phyloP scores from a whole-genome alignment of 2,113 vertebrate genomes.

The Colinus virginianus region DNA sequence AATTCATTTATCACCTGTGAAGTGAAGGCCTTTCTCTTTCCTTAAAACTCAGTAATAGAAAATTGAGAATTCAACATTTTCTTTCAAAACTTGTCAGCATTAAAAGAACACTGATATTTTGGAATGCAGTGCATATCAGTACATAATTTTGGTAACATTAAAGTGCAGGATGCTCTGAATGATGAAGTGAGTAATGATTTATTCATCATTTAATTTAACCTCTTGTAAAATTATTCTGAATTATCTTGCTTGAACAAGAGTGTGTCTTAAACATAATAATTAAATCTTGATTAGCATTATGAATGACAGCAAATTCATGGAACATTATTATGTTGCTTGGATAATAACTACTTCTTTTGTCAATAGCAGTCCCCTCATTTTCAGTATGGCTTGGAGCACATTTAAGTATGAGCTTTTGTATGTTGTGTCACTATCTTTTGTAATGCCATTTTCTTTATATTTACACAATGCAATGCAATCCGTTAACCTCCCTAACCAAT shows the following conservation, averaged over 20 bases:
- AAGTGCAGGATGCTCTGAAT: not conserved
- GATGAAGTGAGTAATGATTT: slow-evolving; percentile 6
- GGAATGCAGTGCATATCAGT: not conserved
- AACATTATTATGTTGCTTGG: not conserved
- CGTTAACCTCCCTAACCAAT: not conserved
- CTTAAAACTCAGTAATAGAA: not conserved
- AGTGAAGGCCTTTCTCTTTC: not conserved
- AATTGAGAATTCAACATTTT: not conserved
- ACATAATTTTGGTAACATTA: not conserved
- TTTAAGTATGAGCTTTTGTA: not conserved
- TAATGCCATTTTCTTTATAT: not conserved
- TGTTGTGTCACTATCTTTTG: not conserved
- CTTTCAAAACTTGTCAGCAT: not conserved
- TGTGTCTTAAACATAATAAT: not conserved
- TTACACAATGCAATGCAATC: not conserved
- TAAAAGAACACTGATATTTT: not conserved
- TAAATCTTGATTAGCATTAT: not conserved
- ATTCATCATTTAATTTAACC: slow-evolving; percentile 29
- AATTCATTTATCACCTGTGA: not conserved
- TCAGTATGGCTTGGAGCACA: not conserved
- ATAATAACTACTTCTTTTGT: not conserved
- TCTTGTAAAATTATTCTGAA: slow-evolving; percentile 6
- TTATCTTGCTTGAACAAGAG: not conserved
- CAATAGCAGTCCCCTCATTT: not conserved
- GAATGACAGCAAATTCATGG: not conserved